Base-by-base conservation (phyloP, 2,113 vertebrate species). In the Daubentonia madagascariensis region DNA sequence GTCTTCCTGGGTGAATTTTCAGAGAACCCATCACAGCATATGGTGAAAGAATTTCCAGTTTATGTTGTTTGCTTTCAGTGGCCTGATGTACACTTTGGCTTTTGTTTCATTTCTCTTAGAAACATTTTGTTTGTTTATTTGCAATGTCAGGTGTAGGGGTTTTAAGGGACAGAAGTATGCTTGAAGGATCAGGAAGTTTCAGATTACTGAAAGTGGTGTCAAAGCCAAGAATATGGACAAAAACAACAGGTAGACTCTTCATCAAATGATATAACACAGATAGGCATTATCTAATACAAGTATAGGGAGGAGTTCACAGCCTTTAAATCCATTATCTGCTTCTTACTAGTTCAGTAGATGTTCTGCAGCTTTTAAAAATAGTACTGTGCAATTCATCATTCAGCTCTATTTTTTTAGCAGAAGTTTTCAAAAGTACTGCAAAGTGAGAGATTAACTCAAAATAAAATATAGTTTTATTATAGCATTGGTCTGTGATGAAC, bases 401-500 rank as follows among this genome's bases (percentile, higher is more conserved):
- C 96, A 45, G 65, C 67, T 90, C 20, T 65, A 1, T 32, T 73
- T 96, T 83, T 97, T 65, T 68, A 68, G 87, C 50, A 63, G 94
- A 98, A 12, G 1, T 18, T 72, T 92, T 37, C 84, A 86, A 97
- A 98, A 45, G 63, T 85, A 93, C 87, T 75, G 75, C 57, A 94
- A 89, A 97, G 20, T 81, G 85, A 83, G 57, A 97, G 35, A 97
- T 97, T 94, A 16, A 96, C 96, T 98, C 96, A 96, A 93, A 98
- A 94, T 81, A 76, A 97, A 98, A 97, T 78, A 97, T 75, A 96
- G 81, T 91, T 84, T 97, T 95, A 96, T 94, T 93, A 81, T 5
- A 85, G 73, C 85, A 70, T 97, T 84, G 91, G 94, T 98, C 72
- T 96, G 97, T 37, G 75, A 95, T 94, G 79, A 98, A 97, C 97